phyloP scores from a whole-genome alignment of 2,888 invertebrate genomes.

The Xanthostigma xanthostigma region DNA sequence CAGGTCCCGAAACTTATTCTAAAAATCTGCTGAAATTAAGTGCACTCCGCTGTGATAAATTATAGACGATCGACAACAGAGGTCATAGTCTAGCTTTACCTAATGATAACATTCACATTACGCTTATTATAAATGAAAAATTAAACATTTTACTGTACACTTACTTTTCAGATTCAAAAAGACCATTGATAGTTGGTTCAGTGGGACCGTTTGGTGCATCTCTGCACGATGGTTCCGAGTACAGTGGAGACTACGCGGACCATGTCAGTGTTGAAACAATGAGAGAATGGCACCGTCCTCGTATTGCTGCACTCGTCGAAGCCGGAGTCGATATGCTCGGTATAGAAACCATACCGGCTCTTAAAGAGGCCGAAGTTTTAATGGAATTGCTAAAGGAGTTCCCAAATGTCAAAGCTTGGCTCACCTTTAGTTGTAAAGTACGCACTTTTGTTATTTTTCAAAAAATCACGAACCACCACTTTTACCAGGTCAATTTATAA shows the following conservation, averaged over 20 bases:
- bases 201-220: slow-evolving; percentile 89
- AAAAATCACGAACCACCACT: not conserved
- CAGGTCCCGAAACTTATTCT: too few relatives aligned
- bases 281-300: slow-evolving; percentile 70
- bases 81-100: too few relatives aligned
- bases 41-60: too few relatives aligned
- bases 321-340: slow-evolving; percentile 76
- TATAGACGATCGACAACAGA: too few relatives aligned
- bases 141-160: slow-evolving; percentile 1
- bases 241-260: slow-evolving; percentile 69
- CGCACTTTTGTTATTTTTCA: slow-evolving; percentile 12
- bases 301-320: slow-evolving; percentile 62
- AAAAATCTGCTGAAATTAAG: too few relatives aligned
- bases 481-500: not conserved
- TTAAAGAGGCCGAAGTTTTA: slow-evolving; percentile 66
- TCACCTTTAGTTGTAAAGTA: slow-evolving; percentile 78
- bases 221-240: slow-evolving; percentile 84
- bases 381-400: slow-evolving; percentile 65
- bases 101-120: not conserved
- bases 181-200: slow-evolving; percentile 67
- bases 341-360: slow-evolving; percentile 84
- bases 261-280: slow-evolving; percentile 45
- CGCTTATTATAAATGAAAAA: slow-evolving; percentile 7
- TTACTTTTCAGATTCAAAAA: slow-evolving; percentile 14
- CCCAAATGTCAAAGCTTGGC: slow-evolving; percentile 68